Evolutionary conservation across 2,797 vertebrate species (phyloP).

Genomic region (Halcyon leucocephala): DNA sequence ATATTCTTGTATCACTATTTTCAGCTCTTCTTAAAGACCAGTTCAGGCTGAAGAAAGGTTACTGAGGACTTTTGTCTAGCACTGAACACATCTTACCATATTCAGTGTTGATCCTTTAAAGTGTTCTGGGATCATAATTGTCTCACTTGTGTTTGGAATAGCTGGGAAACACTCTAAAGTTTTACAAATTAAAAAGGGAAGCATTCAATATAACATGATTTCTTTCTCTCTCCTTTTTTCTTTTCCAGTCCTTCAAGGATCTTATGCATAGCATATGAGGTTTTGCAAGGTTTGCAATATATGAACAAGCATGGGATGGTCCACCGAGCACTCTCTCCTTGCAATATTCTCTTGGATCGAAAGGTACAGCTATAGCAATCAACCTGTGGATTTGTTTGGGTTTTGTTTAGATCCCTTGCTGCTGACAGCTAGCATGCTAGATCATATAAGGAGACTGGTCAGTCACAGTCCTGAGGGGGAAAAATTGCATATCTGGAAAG

Average conservation of each 20-base stretch:
- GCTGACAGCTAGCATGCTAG: background rate
- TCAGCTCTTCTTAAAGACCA: background rate
- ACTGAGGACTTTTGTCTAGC: background rate
- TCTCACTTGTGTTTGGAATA: background rate
- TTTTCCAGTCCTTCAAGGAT: slow-evolving; percentile 76
- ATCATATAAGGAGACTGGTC: background rate
- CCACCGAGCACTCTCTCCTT: slow-evolving; percentile 89
- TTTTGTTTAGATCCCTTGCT: background rate
- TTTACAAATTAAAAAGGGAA: background rate
- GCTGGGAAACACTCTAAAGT: background rate
- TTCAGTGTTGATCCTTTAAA: background rate
- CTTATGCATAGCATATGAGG: slow-evolving; percentile 89
- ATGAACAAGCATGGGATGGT: slow-evolving; percentile 94
- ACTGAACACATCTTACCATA: background rate
- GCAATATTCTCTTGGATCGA: slow-evolving; percentile 92
- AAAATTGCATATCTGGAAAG: background rate
- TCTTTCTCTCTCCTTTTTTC: background rate
- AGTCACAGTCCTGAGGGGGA: background rate
- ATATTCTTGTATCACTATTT: background rate
- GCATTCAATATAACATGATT: background rate
- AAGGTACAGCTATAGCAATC: slow-evolving; percentile 81
- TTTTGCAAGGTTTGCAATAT: slow-evolving; percentile 91
- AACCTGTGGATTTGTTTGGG: background rate
- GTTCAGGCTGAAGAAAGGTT: background rate
- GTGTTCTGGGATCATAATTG: background rate